phyloP scores from a whole-genome alignment of 2,888 invertebrate genomes.

The Cabera pusaria region DNA sequence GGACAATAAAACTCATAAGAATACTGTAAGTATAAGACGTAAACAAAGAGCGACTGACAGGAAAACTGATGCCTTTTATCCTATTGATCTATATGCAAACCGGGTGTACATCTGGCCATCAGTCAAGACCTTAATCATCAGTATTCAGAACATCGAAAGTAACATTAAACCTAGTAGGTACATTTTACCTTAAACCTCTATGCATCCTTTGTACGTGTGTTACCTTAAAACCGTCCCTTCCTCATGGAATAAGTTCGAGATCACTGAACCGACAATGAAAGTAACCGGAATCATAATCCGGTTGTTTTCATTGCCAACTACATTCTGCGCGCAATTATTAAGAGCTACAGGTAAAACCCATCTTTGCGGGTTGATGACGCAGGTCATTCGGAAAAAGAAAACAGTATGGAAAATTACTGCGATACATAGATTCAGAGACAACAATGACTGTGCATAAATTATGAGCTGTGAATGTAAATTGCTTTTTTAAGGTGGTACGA shows the following conservation, averaged over 20 bases:
- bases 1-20: no score
- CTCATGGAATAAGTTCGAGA: constrained; percentile 5
- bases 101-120: constrained; percentile 21
- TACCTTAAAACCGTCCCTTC: constrained; percentile 21
- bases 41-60: no score
- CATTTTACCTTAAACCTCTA: constrained; percentile 27
- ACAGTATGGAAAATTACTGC: no score
- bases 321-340: constrained; percentile 10
- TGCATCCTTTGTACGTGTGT: constrained; percentile 20
- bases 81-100: constrained; percentile 25
- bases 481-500: constrained; percentile 1
- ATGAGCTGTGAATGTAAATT: no score
- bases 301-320: constrained; percentile 32
- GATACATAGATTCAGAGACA: no score
- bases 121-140: constrained; percentile 11
- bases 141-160: constrained; percentile 10
- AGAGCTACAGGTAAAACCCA: constrained; percentile 14
- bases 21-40: no score
- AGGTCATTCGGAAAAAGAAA: no score
- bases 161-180: no score
- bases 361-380: no score
- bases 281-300: constrained; percentile 27
- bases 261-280: constrained; percentile 14
- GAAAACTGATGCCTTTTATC: no score
- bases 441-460: no score